Percentiles rank a stretch among this genome's conserved stretches.
Conservation (phyloP, 2,888 invertebrate species). For the Lycocerus yunnanus region DNA sequence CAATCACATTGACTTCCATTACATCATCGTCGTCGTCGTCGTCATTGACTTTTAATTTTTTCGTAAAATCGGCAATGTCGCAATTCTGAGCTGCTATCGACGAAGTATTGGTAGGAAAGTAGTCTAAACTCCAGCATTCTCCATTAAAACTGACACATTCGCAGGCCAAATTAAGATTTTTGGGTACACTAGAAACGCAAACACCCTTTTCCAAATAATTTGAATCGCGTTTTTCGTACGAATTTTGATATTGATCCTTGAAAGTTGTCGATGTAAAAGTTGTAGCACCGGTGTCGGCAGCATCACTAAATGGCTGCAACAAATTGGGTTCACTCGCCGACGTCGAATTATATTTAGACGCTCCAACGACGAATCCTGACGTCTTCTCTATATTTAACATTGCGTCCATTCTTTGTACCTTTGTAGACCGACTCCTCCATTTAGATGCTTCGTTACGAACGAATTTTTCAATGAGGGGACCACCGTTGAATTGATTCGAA, state of each 20-base stretch:
- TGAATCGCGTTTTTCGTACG: conserved; percentile 19
- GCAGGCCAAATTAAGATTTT: conserved; percentile 67
- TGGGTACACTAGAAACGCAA: conserved; percentile 64
- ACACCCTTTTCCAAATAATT: conserved; percentile 50
- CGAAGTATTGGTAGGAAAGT: conserved; percentile 26
- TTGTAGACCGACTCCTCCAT: conserved; percentile 31
- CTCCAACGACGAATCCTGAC: conserved; percentile 38
- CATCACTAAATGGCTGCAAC: conserved; percentile 35
- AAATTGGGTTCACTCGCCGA: conserved; percentile 55
- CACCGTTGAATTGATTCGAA: conserved; percentile 34
- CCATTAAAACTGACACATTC: conserved; percentile 37
- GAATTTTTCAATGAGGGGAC: conserved; percentile 47
- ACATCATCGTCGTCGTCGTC: not conserved
- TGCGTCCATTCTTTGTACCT: conserved; percentile 37
- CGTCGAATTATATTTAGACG: conserved; percentile 50
- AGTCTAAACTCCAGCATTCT: conserved; percentile 34
- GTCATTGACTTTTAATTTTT: not conserved
- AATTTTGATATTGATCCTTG: conserved; percentile 27
- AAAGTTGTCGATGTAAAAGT: conserved; percentile 26
- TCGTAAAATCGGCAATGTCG: conserved; percentile 50
- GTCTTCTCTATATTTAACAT: conserved; percentile 47
- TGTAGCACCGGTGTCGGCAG: conserved; percentile 27
- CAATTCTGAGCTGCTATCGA: conserved; percentile 55
- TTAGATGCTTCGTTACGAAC: conserved; percentile 39
- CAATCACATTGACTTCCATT: conserved; percentile 5